Evolutionary conservation across 1,140 invertebrate genomes (phyloP).

Genomic region (Mya arenaria): DNA sequence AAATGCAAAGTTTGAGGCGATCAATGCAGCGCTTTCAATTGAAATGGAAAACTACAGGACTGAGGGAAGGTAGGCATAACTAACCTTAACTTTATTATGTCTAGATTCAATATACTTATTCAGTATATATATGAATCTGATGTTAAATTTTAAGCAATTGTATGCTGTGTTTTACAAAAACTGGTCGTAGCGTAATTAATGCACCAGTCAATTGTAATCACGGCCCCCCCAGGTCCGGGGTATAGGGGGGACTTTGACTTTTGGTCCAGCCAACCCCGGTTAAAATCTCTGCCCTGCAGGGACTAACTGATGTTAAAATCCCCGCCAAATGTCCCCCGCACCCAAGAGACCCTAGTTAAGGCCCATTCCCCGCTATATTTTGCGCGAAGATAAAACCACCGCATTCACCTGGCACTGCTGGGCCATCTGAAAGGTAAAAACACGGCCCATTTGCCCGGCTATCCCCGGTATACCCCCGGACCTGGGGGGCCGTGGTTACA

Average conservation of each 20-base stretch:
- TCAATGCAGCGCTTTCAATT: conserved; percentile 94
- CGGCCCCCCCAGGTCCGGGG: neutral
- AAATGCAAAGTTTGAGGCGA: conserved; percentile 95
- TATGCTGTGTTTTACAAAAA: neutral
- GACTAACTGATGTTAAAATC: too few species aligned
- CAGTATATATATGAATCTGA: neutral
- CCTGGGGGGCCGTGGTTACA: too few species aligned
- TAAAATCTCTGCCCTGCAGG: too few species aligned
- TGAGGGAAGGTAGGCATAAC: conserved; percentile 88
- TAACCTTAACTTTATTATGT: neutral
- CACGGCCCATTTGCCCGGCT: too few species aligned
- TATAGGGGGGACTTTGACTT: neutral
- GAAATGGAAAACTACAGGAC: conserved; percentile 95
- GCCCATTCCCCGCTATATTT: too few species aligned
- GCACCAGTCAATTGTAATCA: neutral
- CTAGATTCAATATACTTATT: neutral
- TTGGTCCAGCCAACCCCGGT: too few species aligned
- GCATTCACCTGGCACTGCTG: too few species aligned
- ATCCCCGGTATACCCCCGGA: too few species aligned
- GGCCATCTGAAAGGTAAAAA: too few species aligned
- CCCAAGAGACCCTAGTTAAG: too few species aligned
- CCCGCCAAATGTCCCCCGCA: too few species aligned
- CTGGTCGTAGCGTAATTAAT: neutral
- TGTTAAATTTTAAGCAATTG: neutral
- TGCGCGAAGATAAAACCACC: too few species aligned